phyloP scores from a whole-genome alignment of 2,888 invertebrate species.

The Drosophila maculinotata region DNA sequence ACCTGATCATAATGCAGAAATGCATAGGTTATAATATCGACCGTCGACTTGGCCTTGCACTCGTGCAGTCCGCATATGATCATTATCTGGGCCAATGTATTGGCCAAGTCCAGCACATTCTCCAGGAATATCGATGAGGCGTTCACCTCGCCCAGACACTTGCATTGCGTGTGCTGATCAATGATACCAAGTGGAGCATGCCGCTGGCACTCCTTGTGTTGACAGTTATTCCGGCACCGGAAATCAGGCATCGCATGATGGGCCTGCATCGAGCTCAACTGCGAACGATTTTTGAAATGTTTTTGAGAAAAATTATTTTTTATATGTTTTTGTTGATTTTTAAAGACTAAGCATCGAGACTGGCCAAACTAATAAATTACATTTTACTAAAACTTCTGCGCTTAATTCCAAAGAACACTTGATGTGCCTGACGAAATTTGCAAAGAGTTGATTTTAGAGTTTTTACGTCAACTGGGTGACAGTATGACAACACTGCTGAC shows the following conservation, averaged over 20 bases:
- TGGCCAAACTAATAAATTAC: slow-evolving; percentile 41
- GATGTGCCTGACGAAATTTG: background rate
- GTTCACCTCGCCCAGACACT: slow-evolving; percentile 74
- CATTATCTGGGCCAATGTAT: slow-evolving; percentile 81
- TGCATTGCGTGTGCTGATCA: slow-evolving; percentile 74
- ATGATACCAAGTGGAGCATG: slow-evolving; percentile 79
- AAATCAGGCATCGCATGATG: slow-evolving; percentile 81
- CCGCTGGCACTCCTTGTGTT: slow-evolving; percentile 80
- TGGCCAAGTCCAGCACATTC: slow-evolving; percentile 80
- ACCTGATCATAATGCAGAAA: slow-evolving; percentile 83
- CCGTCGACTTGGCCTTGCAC: slow-evolving; percentile 83
- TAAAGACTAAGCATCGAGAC: slow-evolving; percentile 31
- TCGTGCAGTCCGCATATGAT: slow-evolving; percentile 83
- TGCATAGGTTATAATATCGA: slow-evolving; percentile 81
- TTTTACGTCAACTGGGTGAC: too few relatives aligned
- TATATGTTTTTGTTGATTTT: slow-evolving; percentile 21
- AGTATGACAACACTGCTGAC: too few relatives aligned
- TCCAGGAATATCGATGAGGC: slow-evolving; percentile 83
- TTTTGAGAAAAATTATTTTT: slow-evolving; percentile 11
- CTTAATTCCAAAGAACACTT: background rate
- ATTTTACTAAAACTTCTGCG: slow-evolving; percentile 13
- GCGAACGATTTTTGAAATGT: background rate
- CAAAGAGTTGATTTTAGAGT: background rate
- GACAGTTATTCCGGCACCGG: slow-evolving; percentile 77
- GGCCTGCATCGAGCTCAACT: slow-evolving; percentile 64